Conservation (phyloP, 2,113 vertebrate genomes). For the Myiagra hebetior region DNA sequence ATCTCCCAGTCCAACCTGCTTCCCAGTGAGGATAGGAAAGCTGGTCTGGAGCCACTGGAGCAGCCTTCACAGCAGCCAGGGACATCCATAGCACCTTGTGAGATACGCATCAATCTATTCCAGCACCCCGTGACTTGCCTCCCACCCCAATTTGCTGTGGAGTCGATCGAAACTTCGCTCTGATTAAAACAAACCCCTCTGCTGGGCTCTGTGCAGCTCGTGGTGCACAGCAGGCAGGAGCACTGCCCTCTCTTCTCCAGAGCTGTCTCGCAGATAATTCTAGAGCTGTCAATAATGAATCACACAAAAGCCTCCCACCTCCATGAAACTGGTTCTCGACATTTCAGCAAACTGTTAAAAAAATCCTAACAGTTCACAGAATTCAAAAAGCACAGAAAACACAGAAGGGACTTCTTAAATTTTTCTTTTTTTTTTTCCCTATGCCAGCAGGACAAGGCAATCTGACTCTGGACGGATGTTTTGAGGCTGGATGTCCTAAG, state of each 20-base stretch:
- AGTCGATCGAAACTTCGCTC: fast-evolving
- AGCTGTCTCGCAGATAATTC: not conserved
- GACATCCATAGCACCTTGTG: fast-evolving
- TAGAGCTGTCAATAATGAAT: not conserved
- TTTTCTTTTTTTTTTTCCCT: fast-evolving
- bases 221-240: not conserved
- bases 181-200: not conserved
- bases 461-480: not conserved
- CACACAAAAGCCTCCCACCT: not conserved
- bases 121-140: not conserved
- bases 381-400: not conserved
- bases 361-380: not conserved
- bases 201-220: not conserved
- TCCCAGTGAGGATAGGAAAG: not conserved
- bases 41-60: not conserved
- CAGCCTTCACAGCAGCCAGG: not conserved
- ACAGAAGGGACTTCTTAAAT: not conserved
- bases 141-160: not conserved
- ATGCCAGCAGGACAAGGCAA: fast-evolving
- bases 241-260: not conserved
- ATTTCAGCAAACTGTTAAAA: not conserved
- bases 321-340: not conserved
- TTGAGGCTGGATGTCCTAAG: not conserved
- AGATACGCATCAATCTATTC: fast-evolving
- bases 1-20: not conserved